Evolutionary conservation across 2,888 invertebrate genomes (phyloP), one percentile per base, ranked within the genome.

Genomic region (Apomyelois bistriatella): DNA sequence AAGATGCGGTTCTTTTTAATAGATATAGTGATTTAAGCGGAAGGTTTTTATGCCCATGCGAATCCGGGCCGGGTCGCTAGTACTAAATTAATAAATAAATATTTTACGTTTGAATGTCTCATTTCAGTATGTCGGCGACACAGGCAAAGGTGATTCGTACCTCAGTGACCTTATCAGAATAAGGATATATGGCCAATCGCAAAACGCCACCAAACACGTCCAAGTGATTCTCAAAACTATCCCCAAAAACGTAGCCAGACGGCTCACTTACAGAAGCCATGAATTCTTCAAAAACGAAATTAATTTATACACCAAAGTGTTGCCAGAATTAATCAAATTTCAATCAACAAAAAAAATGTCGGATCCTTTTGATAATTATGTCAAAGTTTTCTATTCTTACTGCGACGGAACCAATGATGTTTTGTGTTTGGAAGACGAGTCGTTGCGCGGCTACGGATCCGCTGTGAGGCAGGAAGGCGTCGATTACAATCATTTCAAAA

Each of bases 241-340:
- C 60, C 95, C 95, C 0, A 90, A 88, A 50, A 94, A 92, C 65
- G 56, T 92, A 0, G 92, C 92, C 0, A 79, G 94, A 28, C 89
- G 93, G 0, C 92, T 93, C 28, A 92, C 95, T 0, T 95, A 91
- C 62, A 88, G 93, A 53, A 93, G 93, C 37, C 68, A 85, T 2
- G 94, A 93, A 47, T 95, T 95, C 72, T 95, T 95, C 66, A 82
- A 84, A 57, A 95, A 95, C 68, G 95, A 95, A 78, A 93, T 93
- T 0, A 79, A 83, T 50, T 95, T 95, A 71, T 95, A 95, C 72
- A 79, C 82, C 37, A 78, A 76, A 57, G 88, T 91, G 1, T 76
- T 92, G 58, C 90, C 91, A 7, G 78, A 62, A 0, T 61, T 92
- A 54, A 64, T 91, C 0, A 68, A 85, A 37, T 92, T 91, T 52